phyloP scores from a whole-genome alignment of 2,888 invertebrate genomes.

The Cyclophora punctaria region DNA sequence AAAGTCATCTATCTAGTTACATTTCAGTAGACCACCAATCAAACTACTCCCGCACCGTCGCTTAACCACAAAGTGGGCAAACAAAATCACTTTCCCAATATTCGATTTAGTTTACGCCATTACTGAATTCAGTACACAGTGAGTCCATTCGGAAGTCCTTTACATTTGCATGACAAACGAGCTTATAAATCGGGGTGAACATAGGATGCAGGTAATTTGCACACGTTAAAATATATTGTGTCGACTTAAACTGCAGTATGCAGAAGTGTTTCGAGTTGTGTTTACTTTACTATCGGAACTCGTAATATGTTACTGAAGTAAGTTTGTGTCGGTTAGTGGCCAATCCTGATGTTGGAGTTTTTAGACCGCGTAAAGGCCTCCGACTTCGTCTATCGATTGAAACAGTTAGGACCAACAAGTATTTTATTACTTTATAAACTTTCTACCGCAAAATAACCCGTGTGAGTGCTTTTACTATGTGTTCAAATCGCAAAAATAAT shows the following conservation, averaged over 20 bases:
- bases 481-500: background rate
- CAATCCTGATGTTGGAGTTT: background rate
- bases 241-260: background rate
- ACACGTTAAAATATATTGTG: background rate
- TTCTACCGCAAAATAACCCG: background rate
- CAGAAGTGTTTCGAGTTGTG: background rate
- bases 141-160: background rate
- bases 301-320: background rate
- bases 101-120: background rate
- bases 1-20: no score
- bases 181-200: background rate
- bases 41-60: no score
- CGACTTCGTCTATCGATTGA: no score
- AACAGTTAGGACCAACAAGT: no score
- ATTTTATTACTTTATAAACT: background rate
- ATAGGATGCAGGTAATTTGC: constrained; percentile 1
- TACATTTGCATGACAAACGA: background rate
- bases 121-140: background rate
- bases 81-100: no score
- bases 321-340: background rate
- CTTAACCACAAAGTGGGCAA: no score
- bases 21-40: no score
- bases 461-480: no score
- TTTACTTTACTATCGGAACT: background rate
- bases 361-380: background rate